phyloP scores from a whole-genome alignment of 2,113 vertebrate genomes.

The Sitta europaea region DNA sequence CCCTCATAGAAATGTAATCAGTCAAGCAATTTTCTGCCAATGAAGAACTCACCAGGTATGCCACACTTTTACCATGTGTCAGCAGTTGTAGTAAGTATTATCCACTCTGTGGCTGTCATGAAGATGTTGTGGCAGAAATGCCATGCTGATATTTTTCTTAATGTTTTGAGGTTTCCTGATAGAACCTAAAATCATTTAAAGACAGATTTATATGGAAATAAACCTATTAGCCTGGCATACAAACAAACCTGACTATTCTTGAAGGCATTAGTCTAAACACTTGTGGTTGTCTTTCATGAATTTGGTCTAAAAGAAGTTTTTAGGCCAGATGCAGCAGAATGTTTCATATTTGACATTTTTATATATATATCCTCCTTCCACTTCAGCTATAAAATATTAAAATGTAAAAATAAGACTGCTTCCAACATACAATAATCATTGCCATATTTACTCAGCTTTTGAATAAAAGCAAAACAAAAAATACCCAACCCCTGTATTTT shows the following conservation, averaged over 20 bases:
- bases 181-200: not conserved
- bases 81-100: not conserved
- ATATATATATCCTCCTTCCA: not conserved
- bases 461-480: not conserved
- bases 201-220: not conserved
- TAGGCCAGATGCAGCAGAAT: not conserved
- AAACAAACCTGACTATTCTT: not conserved
- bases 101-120: not conserved
- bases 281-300: not conserved
- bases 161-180: not conserved
- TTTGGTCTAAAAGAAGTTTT: not conserved
- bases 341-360: not conserved
- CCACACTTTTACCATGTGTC: not conserved
- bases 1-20: not conserved
- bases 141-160: not conserved
- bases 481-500: not conserved
- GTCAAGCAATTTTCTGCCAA: not conserved
- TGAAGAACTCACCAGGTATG: not conserved
- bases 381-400: not conserved
- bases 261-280: not conserved
- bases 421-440: not conserved
- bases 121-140: not conserved
- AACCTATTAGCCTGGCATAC: not conserved
- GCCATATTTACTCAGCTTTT: not conserved
- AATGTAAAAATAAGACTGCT: not conserved